Base-by-base conservation (phyloP, 2,888 invertebrate species). In the Rugalucina vietnamica region DNA sequence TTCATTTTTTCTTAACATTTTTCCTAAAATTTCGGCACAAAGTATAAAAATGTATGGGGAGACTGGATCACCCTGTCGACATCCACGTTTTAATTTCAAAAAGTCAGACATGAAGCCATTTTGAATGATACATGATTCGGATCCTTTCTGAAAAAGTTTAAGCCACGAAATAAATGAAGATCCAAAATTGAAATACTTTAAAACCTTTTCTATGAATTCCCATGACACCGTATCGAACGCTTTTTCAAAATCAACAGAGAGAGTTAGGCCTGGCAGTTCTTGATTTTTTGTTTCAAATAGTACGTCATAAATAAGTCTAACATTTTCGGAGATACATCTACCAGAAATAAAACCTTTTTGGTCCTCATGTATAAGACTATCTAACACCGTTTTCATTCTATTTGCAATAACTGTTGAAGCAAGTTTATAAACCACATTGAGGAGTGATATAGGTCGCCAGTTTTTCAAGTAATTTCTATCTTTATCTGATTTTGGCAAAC, bases 401-500 rank as follows among this genome's bases (percentile, higher is more conserved):
- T 79, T 29, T 8, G 84, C 81, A 24, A 84, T 82, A 24, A 39
- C 49, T 21, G 76, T 50, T 14, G 87, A 84, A 5, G 80, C 73
- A 24, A 80, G 18, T 79, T 87, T 82, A 50, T 84, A 82, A 18
- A 57, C 37, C 54, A 65, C 57, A 65, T 86, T 82, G 71, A 84
- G 50, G 14, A 80, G 69, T n/a, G 84, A 49, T 54, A 84, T 69
- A 21, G 74, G 82, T 37, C 82, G 24, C 82, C 77, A 81, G 14
- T 80, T 86, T 82, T 82, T 77, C 4, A 85, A 36, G 12, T 36
- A 75, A 2, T 21, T 10, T 65, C 69, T 74, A 27, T 76, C 39
- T 77, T 86, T 86, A 71, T 84, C 37, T 73, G 57, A 57, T 57
- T 83, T 83, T 14, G 81, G 86, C 0, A 81, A 69, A 49, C 86